Base-by-base conservation (phyloP, 35 echinoderm and acorn worm genomes). In the Holothuria glaberrima region DNA sequence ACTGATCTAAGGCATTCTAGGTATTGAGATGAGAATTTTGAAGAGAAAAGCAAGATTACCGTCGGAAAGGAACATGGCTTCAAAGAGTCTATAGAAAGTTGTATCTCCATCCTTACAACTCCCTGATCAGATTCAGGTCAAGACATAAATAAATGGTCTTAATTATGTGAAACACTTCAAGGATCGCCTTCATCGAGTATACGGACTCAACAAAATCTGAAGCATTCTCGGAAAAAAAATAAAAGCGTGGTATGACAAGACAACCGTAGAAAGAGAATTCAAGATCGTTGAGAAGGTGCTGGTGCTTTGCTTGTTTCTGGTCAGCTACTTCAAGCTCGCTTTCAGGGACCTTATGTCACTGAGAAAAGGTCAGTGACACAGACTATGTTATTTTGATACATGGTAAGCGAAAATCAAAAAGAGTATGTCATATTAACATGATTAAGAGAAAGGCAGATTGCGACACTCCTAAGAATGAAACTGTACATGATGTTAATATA, bases 321-420 rank as follows among this genome's bases (percentile, higher is more conserved):
- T 44, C 41, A 77, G 30, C 33, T 9, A 59, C 52, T 89, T 14
- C 44, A 89, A 36, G 88, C 72, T 61, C 34, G 58, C 4, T 90
- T 58, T 38, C 28, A 12, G 30, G 88, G 88, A 21, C 88, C 88
- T 29, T 90, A 90, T 90, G 72, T 32, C 17, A 46, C 65, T 78
- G 25, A 90, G 6, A n/a, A n/a, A 90, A 90, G 62, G 32, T 87
- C 3, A 87, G 62, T 45, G 61, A 87, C 35, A 48, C 64, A 25
- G n/a, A n/a, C n/a, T 6, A 87, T 21, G 65, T 48, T 66, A 22
- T 87, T 48, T 50, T 87, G 21, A 70, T 58, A 0, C 61, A 29
- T n/a, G 35, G 21, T n/a, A 68, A 61, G 63, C 60, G 38, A 9
- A 87, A 87, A 69, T 13, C 3, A 52, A 69, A 69, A 70, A 12